These are phyloP conservation scores for Fragum fragum DNA, from an alignment of 2,888 invertebrate genomes.

Conservation along the genomic window DNA sequence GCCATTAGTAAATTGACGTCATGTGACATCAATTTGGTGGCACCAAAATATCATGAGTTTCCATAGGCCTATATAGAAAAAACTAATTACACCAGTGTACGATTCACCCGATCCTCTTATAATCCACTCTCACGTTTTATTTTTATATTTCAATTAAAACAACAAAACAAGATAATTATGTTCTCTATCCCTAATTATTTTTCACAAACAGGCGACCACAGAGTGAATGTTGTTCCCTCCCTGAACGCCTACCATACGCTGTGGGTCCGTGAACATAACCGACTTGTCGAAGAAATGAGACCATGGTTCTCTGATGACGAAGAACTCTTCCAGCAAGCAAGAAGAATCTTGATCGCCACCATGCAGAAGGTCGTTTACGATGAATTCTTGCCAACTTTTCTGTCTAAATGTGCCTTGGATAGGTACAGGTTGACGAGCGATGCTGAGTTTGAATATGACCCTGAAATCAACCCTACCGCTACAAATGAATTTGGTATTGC, in stretches of 20 bases:
- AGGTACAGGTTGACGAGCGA: constrained; percentile 82
- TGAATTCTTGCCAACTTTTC: constrained; percentile 35
- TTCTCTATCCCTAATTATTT: neutral
- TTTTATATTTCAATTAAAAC: too few species aligned
- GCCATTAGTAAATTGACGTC: too few species aligned
- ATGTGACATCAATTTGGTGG: too few species aligned
- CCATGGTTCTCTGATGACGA: constrained; percentile 33
- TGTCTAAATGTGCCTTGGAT: constrained; percentile 5
- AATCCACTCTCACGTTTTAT: too few species aligned
- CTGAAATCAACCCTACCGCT: constrained; percentile 6
- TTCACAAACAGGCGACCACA: constrained; percentile 64
- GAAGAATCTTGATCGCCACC: constrained; percentile 26
- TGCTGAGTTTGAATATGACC: neutral
- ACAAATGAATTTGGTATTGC: constrained; percentile 39
- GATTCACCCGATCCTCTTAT: too few species aligned
- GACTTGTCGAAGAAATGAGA: constrained; percentile 54
- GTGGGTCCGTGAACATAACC: constrained; percentile 72
- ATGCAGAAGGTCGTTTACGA: constrained; percentile 46
- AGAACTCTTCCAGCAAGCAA: constrained; percentile 23
- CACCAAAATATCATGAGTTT: too few species aligned
- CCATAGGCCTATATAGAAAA: too few species aligned
- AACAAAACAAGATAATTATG: too few species aligned
- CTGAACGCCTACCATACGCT: constrained; percentile 67
- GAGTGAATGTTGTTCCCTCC: constrained; percentile 72
- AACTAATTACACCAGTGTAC: too few species aligned